A percentile compares a stretch with the other conserved stretches of the same genome.
phyloP scores from a whole-genome alignment of 2,113 vertebrate genomes.

The Myotis yumanensis region DNA sequence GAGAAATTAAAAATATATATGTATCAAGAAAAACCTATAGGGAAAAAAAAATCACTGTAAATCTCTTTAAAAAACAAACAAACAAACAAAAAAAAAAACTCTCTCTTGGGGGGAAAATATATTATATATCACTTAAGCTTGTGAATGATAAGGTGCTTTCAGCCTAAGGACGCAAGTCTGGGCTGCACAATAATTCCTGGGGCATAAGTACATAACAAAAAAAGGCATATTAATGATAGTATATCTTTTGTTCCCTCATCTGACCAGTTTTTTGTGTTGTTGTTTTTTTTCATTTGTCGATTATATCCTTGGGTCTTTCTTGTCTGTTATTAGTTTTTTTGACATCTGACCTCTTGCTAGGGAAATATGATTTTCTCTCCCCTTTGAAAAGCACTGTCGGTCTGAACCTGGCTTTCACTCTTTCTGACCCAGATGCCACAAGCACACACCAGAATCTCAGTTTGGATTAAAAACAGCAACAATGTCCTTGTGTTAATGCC shows the following conservation, averaged over 20 bases:
- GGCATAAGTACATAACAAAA: constrained; percentile 35
- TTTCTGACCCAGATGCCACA: not conserved
- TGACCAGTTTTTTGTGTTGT: not conserved
- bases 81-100: not conserved
- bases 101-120: constrained; percentile 1
- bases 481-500: rapidly evolving
- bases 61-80: constrained; percentile 42
- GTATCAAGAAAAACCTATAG: constrained; percentile 77
- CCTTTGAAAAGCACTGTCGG: not conserved
- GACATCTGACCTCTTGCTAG: constrained; percentile 57
- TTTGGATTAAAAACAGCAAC: not conserved
- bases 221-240: constrained; percentile 47
- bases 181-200: constrained; percentile 57
- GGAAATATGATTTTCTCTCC: not conserved
- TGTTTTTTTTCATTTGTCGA: constrained; percentile 33
- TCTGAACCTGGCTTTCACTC: not conserved
- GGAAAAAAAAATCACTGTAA: constrained; percentile 63
- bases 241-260: constrained; percentile 41
- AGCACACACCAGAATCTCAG: rapidly evolving
- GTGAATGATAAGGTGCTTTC: not conserved
- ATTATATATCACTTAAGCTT: constrained; percentile 12
- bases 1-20: constrained; percentile 86
- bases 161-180: constrained; percentile 5
- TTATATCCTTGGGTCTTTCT: constrained; percentile 25
- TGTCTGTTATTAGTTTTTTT: constrained; percentile 46